These are phyloP conservation scores for Scelioninae gen. 1 DNA, from an alignment of 2,888 invertebrate genomes.

Conservation along the genomic window DNA sequence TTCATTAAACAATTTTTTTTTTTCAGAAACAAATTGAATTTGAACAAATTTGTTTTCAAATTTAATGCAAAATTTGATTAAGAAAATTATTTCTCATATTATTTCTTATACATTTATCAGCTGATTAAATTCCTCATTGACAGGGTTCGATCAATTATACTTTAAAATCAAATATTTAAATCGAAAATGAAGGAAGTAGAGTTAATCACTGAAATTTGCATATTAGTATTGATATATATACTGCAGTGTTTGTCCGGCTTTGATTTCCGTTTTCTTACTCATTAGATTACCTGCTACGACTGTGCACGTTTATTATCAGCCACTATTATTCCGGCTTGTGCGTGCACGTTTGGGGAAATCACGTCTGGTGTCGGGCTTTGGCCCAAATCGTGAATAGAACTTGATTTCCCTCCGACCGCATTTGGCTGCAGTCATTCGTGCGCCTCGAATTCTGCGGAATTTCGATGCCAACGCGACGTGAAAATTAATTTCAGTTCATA, in stretches of 20 bases:
- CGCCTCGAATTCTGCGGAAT: constrained; percentile 24
- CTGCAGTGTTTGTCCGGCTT: constrained; percentile 44
- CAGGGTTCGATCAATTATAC: not conserved
- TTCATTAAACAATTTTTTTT: too few relatives aligned
- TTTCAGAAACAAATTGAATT: too few relatives aligned
- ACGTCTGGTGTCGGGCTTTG: constrained; percentile 78
- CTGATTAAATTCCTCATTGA: not conserved
- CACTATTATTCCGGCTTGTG: constrained; percentile 59
- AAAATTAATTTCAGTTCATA: constrained; percentile 60
- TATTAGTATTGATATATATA: constrained; percentile 72
- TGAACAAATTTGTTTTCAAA: too few relatives aligned
- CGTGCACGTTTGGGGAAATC: constrained; percentile 77
- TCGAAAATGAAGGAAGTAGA: constrained; percentile 19
- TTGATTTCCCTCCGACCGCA: constrained; percentile 77
- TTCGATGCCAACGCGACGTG: constrained; percentile 51
- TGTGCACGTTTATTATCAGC: constrained; percentile 71
- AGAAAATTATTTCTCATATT: too few relatives aligned
- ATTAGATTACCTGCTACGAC: constrained; percentile 67
- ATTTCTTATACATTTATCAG: too few relatives aligned
- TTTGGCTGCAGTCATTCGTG: constrained; percentile 54
- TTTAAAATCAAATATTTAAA: not conserved
- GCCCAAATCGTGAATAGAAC: constrained; percentile 81
- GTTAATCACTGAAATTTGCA: constrained; percentile 78
- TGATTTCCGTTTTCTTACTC: constrained; percentile 53
- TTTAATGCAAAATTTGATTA: too few relatives aligned